phyloP scores from a whole-genome alignment of 2,888 invertebrate species.

The Pammene aurita region DNA sequence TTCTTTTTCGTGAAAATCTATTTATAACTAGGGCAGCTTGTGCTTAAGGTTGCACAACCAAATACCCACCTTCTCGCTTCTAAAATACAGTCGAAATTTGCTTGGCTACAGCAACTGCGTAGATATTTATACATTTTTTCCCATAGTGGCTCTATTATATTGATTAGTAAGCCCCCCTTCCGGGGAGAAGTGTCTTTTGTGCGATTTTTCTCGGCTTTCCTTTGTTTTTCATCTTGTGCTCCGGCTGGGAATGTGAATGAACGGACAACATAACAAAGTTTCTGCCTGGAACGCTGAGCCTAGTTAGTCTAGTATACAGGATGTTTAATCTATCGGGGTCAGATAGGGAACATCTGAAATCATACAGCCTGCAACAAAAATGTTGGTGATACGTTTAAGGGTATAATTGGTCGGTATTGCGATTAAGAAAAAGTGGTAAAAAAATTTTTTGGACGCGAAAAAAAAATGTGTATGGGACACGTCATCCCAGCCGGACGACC shows the following conservation, averaged over 20 bases:
- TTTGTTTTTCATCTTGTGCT: conserved; percentile 72
- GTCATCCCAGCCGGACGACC: too few species aligned
- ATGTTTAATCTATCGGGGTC: too few species aligned
- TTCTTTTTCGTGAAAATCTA: conserved; percentile 84
- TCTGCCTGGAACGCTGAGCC: background rate
- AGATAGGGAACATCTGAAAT: too few species aligned
- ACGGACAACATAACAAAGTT: conserved; percentile 35
- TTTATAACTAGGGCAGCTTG: conserved; percentile 82
- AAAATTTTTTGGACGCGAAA: too few species aligned
- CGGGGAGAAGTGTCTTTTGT: conserved; percentile 72
- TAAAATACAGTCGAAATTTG: conserved; percentile 49
- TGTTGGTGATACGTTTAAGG: too few species aligned
- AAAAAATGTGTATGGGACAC: too few species aligned
- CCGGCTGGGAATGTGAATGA: conserved; percentile 50
- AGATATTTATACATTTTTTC: conserved; percentile 75
- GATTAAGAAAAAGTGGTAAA: too few species aligned
- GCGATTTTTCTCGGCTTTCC: conserved; percentile 68
- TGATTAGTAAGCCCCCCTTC: conserved; percentile 79
- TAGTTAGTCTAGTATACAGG: background rate
- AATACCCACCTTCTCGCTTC: conserved; percentile 53
- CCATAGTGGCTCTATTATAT: conserved; percentile 83
- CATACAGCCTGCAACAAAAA: too few species aligned
- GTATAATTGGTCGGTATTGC: too few species aligned
- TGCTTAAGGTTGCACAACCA: conserved; percentile 49
- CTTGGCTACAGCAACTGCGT: conserved; percentile 49